Conservation (phyloP, 2,888 invertebrate genomes). For the Ashinkailepas kermadecensis region DNA sequence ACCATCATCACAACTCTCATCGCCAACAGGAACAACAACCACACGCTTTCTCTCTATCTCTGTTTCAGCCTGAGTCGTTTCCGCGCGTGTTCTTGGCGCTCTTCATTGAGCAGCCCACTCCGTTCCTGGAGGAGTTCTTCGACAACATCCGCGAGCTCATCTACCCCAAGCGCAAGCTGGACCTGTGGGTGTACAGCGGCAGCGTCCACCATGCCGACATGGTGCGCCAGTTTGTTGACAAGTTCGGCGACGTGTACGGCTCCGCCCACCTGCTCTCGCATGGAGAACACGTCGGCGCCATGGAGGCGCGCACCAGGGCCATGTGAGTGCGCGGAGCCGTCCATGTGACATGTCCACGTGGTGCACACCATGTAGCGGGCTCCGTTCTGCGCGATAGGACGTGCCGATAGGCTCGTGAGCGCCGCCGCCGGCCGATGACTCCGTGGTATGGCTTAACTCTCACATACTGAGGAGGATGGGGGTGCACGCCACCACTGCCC, state of each 20-base stretch:
- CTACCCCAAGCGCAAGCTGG: conserved; percentile 48
- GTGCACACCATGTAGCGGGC: no score
- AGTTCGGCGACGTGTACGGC: neutral
- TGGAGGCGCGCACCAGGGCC: conserved; percentile 44
- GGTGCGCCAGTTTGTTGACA: conserved; percentile 36
- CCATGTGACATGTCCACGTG: no score
- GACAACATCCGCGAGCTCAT: conserved; percentile 40
- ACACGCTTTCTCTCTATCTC: neutral
- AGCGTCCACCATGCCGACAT: conserved; percentile 39
- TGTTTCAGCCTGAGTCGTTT: conserved; percentile 42
- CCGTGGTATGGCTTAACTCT: no score
- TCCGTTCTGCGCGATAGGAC: no score
- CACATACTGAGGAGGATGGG: no score
- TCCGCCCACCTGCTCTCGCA: neutral
- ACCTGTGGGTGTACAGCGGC: conserved; percentile 44
- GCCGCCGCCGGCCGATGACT: no score
- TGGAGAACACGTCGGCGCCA: conserved; percentile 49
- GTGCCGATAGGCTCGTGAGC: no score
- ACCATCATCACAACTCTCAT: no score
- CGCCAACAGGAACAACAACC: no score
- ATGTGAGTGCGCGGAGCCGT: conserved; percentile 40
- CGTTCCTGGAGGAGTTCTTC: conserved; percentile 48
- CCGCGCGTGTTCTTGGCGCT: conserved; percentile 35
- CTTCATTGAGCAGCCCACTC: conserved; percentile 46
- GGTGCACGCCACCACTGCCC: no score